phyloP scores from a whole-genome alignment of 1,140 invertebrate species.

The Episyrphus balteatus region DNA sequence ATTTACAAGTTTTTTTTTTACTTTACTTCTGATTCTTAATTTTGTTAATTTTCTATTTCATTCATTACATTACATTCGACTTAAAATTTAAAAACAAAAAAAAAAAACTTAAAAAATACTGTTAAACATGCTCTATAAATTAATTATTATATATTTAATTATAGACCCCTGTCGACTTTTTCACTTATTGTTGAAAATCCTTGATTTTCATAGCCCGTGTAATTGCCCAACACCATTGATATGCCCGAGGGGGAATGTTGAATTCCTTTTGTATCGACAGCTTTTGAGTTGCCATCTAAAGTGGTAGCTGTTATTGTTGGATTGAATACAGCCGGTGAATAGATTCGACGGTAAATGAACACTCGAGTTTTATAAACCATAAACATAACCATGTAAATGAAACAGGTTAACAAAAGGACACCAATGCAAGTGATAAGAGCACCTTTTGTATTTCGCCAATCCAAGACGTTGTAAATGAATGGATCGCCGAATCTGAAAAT shows the following conservation, averaged over 20 bases:
- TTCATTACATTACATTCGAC: too few species aligned
- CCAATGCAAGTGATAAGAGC: slow-evolving; percentile 42
- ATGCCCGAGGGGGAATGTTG: slow-evolving; percentile 29
- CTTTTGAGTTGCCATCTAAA: neutral
- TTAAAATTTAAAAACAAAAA: too few species aligned
- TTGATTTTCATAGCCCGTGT: slow-evolving; percentile 25
- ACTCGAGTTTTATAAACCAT: slow-evolving; percentile 26
- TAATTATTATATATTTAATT: neutral
- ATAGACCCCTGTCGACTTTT: neutral
- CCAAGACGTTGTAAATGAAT: slow-evolving; percentile 56
- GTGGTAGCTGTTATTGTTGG: slow-evolving; percentile 15
- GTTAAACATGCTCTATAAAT: too few species aligned
- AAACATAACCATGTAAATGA: slow-evolving; percentile 30
- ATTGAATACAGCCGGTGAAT: slow-evolving; percentile 11
- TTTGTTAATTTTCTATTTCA: too few species aligned
- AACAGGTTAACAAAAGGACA: slow-evolving; percentile 40
- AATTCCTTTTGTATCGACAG: slow-evolving; percentile 15
- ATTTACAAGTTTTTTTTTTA: too few species aligned
- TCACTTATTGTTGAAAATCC: slow-evolving; percentile 13
- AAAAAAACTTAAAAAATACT: too few species aligned
- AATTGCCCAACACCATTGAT: slow-evolving; percentile 32
- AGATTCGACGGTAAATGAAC: slow-evolving; percentile 15
- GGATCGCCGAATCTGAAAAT: slow-evolving; percentile 45
- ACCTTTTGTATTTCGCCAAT: slow-evolving; percentile 47
- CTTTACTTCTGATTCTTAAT: too few species aligned